Evolutionary conservation across 1,140 invertebrate species (phyloP).

Genomic region (Eriocheir sinensis): DNA sequence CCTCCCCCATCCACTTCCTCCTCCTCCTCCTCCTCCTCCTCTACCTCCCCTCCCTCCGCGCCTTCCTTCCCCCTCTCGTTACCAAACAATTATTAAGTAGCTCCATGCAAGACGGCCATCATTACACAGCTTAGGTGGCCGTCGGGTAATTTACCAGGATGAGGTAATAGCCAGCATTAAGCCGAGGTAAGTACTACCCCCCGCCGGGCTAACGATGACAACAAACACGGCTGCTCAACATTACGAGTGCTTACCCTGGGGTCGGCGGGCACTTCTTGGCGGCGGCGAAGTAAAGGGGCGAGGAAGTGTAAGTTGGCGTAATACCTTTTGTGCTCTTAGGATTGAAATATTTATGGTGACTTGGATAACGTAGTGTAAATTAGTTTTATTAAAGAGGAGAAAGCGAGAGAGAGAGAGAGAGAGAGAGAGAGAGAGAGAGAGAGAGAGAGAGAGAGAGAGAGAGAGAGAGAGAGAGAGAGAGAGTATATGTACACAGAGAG

Average conservation of each 20-base stretch:
- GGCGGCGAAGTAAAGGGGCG: neutral
- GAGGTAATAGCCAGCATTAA: conserved; percentile 57
- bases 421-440: conserved; percentile 31
- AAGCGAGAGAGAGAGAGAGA: neutral
- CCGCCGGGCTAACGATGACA: neutral
- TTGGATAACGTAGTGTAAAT: neutral
- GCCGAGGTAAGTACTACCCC: conserved; percentile 2
- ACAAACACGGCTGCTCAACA: neutral
- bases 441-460: conserved; percentile 34
- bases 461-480: neutral
- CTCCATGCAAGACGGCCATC: conserved; percentile 48
- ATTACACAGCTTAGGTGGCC: conserved; percentile 50
- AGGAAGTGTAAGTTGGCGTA: neutral
- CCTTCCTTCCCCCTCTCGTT: conserved; percentile 58
- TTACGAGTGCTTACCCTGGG: neutral
- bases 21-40: neutral
- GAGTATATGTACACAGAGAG: too few relatives aligned
- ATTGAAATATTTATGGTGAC: neutral
- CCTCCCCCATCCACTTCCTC: neutral
- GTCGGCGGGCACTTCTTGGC: neutral
- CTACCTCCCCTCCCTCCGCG: neutral
- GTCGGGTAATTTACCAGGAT: conserved; percentile 54
- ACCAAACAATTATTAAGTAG: conserved; percentile 62
- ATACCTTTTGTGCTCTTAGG: neutral
- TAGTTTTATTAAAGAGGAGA: neutral